phyloP scores from a whole-genome alignment of 2,113 vertebrate species.

The human region DNA sequence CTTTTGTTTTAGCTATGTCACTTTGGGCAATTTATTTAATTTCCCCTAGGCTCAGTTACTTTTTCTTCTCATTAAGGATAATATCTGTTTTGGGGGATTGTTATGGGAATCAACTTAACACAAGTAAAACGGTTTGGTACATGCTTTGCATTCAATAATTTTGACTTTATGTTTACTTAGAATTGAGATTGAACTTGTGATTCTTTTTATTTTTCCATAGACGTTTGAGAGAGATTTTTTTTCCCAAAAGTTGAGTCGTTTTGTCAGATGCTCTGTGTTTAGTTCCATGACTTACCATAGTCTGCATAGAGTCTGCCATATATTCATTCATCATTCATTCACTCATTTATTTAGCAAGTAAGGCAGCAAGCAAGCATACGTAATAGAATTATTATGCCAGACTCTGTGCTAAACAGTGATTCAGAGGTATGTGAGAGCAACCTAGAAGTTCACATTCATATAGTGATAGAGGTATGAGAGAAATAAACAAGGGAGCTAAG shows the following conservation, averaged over 20 bases:
- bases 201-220: neutral
- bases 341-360: neutral
- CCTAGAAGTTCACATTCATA: neutral
- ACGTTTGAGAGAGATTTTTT: neutral
- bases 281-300: neutral
- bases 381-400: neutral
- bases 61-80: conserved; percentile 41
- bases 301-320: neutral
- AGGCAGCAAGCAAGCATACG: neutral
- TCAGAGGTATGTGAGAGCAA: neutral
- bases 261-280: neutral
- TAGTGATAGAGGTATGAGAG: neutral
- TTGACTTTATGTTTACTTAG: conserved; percentile 34
- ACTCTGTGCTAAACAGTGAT: neutral
- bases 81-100: neutral
- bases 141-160: conserved; percentile 27
- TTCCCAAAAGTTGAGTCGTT: neutral
- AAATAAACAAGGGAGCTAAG: neutral
- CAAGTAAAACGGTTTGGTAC: neutral
- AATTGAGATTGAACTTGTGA: conserved; percentile 18
- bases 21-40: conserved; percentile 37
- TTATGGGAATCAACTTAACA: conserved; percentile 18
- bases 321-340: neutral
- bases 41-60: conserved; percentile 36
- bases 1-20: neutral